phyloP scores from a whole-genome alignment of 2,888 invertebrate species.

The Aplocera efformata region DNA sequence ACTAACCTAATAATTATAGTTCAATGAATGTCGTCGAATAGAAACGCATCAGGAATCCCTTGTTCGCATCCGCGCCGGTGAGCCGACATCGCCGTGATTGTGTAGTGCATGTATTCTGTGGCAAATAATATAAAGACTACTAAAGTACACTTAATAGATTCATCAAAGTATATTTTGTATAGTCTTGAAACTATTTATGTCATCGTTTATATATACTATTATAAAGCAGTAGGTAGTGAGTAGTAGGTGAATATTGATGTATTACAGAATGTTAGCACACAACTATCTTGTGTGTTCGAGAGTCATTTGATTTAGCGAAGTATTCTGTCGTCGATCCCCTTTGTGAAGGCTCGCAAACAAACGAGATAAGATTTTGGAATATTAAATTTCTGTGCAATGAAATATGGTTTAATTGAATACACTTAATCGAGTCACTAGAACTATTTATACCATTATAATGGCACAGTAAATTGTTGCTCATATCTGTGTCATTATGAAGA shows the following conservation, averaged over 20 bases:
- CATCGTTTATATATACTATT: slow-evolving; percentile 8
- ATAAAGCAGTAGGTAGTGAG: slow-evolving; percentile 10
- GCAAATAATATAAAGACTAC: slow-evolving; percentile 14
- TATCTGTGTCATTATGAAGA: slow-evolving; percentile 8
- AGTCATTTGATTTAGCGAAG: slow-evolving; percentile 4
- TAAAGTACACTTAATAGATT: slow-evolving; percentile 9
- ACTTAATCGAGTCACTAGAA: slow-evolving; percentile 7
- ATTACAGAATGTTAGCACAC: slow-evolving; percentile 9
- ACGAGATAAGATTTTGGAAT: slow-evolving; percentile 13
- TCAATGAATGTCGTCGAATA: slow-evolving; percentile 7
- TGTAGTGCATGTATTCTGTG: slow-evolving; percentile 16
- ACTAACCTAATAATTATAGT: slow-evolving; percentile 9
- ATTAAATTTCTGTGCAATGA: slow-evolving; percentile 19
- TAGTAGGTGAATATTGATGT: slow-evolving; percentile 12
- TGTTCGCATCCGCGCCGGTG: background rate
- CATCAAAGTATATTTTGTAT: slow-evolving; percentile 20
- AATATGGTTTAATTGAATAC: slow-evolving; percentile 15
- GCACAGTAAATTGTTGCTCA: slow-evolving; percentile 9
- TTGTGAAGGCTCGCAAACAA: slow-evolving; percentile 13
- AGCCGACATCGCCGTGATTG: slow-evolving; percentile 1
- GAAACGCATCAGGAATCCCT: slow-evolving; percentile 3
- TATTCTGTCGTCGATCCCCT: slow-evolving; percentile 6
- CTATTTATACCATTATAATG: too few species aligned
- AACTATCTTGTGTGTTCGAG: slow-evolving; percentile 4
- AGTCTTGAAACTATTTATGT: slow-evolving; percentile 17